Conservation (phyloP, 2,888 invertebrate species). For the Himalopsyche japonica region DNA sequence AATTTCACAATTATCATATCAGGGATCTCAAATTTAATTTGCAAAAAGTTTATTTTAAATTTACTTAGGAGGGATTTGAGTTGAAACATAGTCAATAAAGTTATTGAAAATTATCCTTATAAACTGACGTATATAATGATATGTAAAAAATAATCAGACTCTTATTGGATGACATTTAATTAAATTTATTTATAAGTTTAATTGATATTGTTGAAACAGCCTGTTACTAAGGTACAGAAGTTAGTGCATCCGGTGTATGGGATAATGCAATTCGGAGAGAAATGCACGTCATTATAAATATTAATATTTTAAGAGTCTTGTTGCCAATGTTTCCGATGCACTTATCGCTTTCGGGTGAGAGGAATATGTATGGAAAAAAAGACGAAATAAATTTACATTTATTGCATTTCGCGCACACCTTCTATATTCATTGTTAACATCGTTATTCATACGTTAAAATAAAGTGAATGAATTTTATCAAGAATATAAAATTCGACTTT, state of each 20-base stretch:
- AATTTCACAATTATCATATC: no score
- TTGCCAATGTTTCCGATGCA: background rate
- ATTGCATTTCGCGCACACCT: background rate
- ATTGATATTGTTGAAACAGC: no score
- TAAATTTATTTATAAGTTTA: no score
- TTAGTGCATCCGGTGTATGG: background rate
- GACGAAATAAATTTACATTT: background rate
- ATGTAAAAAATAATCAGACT: no score
- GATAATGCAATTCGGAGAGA: background rate
- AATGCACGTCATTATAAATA: background rate
- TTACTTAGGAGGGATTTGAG: no score
- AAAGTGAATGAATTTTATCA: background rate
- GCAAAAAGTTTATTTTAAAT: no score
- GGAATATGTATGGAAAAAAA: background rate
- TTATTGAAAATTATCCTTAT: no score
- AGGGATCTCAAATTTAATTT: no score
- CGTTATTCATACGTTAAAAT: background rate
- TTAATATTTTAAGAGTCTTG: background rate
- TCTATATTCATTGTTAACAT: background rate
- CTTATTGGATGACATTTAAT: no score
- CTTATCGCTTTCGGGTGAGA: background rate
- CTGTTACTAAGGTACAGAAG: no score
- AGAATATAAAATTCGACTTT: background rate
- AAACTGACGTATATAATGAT: no score
- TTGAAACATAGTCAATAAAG: no score